Base-by-base conservation (phyloP, 2,797 vertebrate genomes). In the Onychomys arenicola region DNA sequence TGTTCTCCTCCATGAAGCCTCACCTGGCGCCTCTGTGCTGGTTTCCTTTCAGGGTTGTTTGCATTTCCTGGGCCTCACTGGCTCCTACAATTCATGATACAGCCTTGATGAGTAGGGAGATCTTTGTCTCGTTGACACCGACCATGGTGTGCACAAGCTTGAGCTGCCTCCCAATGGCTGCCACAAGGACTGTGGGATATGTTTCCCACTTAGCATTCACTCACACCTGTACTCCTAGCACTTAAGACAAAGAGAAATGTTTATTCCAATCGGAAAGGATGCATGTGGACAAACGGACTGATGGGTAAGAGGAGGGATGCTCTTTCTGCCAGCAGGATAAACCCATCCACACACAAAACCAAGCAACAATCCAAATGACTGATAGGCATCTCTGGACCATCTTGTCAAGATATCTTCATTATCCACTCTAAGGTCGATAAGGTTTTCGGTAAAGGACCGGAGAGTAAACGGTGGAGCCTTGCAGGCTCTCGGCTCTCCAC, bases 151-250 rank as follows among this genome's bases (percentile, higher is more conserved):
- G 23, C 25, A 8, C 25, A 19, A 21, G 25, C n/a, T 21, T 25
- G 0, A 10, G 19, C 2, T 25, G 34, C 46, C 59, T 37, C 40
- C 73, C 63, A 23, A 1, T 5, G 5, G 32, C n/a, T 19, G 23
- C 13, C 19, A 4, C 12, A 1, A 21, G 32, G 49, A 14, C 5
- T 34, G 32, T 17, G 14, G 1, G 17, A 11, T 71, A 27, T 67
- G 17, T 43, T n/a, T 19, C 16, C 29, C n/a, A 4, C 17, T 46
- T 8, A 57, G 59, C 40, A 49, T 75, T n/a, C 6, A 67, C 12
- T 52, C 37, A 43, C 29, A 29, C 59, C 90, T 61, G 46, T 7
- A 2, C 57, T 71, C 67, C 7, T 34, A 34, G n/a, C 19, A 29
- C 14, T 4, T 4, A 40, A 13, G 29, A n/a, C 19, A 61, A 17